Percentiles rank a stretch among this genome's conserved stretches.
These are phyloP conservation scores for Napeogenes sylphis DNA, from an alignment of 2,888 invertebrate species.

Conservation along the genomic window DNA sequence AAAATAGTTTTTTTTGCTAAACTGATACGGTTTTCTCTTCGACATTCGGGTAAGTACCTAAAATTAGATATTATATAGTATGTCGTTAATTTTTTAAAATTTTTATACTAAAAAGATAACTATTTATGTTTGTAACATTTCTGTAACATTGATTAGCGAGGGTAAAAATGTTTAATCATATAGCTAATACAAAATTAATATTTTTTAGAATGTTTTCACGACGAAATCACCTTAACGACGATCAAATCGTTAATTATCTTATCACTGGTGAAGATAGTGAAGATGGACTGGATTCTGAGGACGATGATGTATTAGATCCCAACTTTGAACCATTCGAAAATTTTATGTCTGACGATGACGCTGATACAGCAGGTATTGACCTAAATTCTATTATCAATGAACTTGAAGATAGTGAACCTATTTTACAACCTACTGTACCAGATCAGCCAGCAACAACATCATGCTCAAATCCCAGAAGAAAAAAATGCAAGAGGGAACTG, in stretches of 20 bases:
- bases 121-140: too few relatives aligned
- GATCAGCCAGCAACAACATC: constrained; percentile 9
- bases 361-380: constrained; percentile 1
- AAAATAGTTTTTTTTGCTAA: too few relatives aligned
- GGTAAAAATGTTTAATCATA: constrained; percentile 6
- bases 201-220: constrained; percentile 3
- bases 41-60: too few relatives aligned
- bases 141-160: constrained; percentile 5
- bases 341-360: constrained; percentile 2
- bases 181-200: constrained; percentile 4
- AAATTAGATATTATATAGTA: background rate
- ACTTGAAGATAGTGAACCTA: constrained; percentile 4
- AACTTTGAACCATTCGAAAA: constrained; percentile 6
- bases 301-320: constrained; percentile 5
- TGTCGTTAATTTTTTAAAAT: background rate
- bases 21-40: too few relatives aligned
- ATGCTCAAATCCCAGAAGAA: constrained; percentile 3
- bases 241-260: constrained; percentile 4
- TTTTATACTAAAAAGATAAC: constrained; percentile 7
- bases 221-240: background rate
- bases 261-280: constrained; percentile 7
- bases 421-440: constrained; percentile 6
- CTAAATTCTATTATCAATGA: background rate
- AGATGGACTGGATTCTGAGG: constrained; percentile 5
- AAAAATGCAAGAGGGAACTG: background rate